Base-by-base conservation (phyloP, 2,797 vertebrate species). In the Kryptolebias ocellatus region DNA sequence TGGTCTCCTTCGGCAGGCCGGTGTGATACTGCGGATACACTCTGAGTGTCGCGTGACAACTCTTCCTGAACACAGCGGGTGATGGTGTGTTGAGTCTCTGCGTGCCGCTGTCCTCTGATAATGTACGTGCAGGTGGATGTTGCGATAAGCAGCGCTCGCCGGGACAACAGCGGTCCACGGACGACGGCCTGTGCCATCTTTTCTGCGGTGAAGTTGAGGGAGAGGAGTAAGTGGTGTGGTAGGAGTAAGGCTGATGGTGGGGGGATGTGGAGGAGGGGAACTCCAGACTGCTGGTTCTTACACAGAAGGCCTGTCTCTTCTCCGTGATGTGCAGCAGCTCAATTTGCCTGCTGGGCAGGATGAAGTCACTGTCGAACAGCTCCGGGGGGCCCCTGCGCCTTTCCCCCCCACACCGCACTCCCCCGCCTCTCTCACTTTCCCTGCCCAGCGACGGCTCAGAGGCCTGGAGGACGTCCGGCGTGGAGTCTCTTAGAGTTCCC, bases 241-340 rank as follows among this genome's bases (percentile, higher is more conserved):
- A 60, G 67, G 87, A 68, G 89, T 84, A 64, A 65, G 80, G 79
- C 74, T 80, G 88, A 24, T 82, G 84, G 64, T 75, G 72, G 67
- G 61, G 18, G 17, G 83, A 74, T 18, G 76, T 62, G 69, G 67
- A 12, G 27, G 92, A 76, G 12, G 96, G 95, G 79, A 95, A 95
- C 87, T 98, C 96, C 68, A 98, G 89, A 84, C 96, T 96, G 91
- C 95, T 96, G 84, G 96, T 96, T 4, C 96, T 92, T 5, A 97
- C 95, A 0, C 96, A 96, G 81, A 95, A 95, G 0, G 96, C 96
- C 82, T 96, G 96, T 2, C 95, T 90, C 90, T 98, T 97, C 87
- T 97, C 96, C 0, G 96, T 96, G 85, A 97, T 95, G 80, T 94
- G 95, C 78, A 97, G 78, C 60, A 97, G 92, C 84, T 98, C 96